Base-by-base conservation (phyloP, 2,888 invertebrate genomes). In the Sesia apiformis region DNA sequence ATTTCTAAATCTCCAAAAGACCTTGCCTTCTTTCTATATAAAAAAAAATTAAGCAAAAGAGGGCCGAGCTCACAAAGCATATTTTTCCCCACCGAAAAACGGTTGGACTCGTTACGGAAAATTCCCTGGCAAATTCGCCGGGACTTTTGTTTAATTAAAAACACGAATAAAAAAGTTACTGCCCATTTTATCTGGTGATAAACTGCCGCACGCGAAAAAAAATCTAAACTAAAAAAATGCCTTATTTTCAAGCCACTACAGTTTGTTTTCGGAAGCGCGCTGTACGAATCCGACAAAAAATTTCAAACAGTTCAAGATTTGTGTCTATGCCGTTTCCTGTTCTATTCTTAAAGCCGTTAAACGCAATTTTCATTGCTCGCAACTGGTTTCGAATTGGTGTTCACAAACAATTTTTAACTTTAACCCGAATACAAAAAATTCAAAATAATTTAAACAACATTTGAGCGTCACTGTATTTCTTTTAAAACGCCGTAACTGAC, bases 111-210 rank as follows among this genome's bases (percentile, higher is more conserved):
- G 83, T 77, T 79, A 80, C 79, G 63, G 68, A 72, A 80, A 81
- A 81, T 72, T 74, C 76, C 72, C 72, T 67, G 64, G 63, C 62
- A 66, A 72, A 69, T 76, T 75, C 70, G 68, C 67, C 70, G 64
- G 65, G 61, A 63, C 62, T 69, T 72, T 80, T 84, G 85, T 85
- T 86, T 88, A 88, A 88, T 88, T 87, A 88, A 88, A 87, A 87
- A 84, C 77, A 76, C 76, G 81, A 81, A 86, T 86, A 87, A 87
- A 87, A 84, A 82, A 80, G 77, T 74, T 75, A 76, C 76, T 70
- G 70, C 70, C 77, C 75, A 70, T 82, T 86, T 87, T 86, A 85
- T 86, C 79, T 74, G 72, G 80, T 81, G 87, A 88, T 88, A 80
- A 78, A 88, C 84, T 70, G 67, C 70, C 38, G 39, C 38, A 38